Evolutionary conservation across 2,888 invertebrate genomes (phyloP), one percentile per base, ranked within the genome.

Genomic region (Drosophila nr. perissopoda): DNA sequence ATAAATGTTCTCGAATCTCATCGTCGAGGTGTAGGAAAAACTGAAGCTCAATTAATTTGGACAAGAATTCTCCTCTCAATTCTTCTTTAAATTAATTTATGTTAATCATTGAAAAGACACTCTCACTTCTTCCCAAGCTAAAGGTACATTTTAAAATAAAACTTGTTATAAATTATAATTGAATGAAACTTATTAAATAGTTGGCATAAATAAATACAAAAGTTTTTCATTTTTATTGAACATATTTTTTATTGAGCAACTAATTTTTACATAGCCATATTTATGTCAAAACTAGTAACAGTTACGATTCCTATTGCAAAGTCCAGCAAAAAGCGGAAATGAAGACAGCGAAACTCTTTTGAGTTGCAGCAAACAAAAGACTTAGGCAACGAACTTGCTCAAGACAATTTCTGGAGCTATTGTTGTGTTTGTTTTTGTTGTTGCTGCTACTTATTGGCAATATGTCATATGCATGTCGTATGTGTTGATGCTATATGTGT

Each of bases 311-410:
- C 8, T 8, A 45, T 25, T 25, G 45, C 45, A 45, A 45, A 8
- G 25, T 2, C 8, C 25, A 54, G 34, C 34, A 36, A 54, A 25
- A 36, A 36, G 25, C 54, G 54, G 34, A 54, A 25, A 36, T 25
- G 34, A 53, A 31, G 27, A 33, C 25, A 36, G n/a, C n/a, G n/a
- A 36, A 16, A 10, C 8, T 25, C 21, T 52, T 57, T 36, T 36
- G 27, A 40, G 60, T 18, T 25, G n/a, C 21, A 18, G 21, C 58
- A 62, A 80, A 65, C 65, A 53, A 80, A 81, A 68, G 78, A 80
- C 80, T 81, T 81, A 80, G 64, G 78, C 74, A 80, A 75, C 78
- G 61, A 80, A 80, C 81, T 81, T 80, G 71, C 74, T 56, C n/a
- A 60, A 65, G 61, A 58, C 58, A 58, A 33, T 54, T 65, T 62